Base-by-base conservation (phyloP, 1,140 invertebrate genomes). In the Chlorops oryzae region DNA sequence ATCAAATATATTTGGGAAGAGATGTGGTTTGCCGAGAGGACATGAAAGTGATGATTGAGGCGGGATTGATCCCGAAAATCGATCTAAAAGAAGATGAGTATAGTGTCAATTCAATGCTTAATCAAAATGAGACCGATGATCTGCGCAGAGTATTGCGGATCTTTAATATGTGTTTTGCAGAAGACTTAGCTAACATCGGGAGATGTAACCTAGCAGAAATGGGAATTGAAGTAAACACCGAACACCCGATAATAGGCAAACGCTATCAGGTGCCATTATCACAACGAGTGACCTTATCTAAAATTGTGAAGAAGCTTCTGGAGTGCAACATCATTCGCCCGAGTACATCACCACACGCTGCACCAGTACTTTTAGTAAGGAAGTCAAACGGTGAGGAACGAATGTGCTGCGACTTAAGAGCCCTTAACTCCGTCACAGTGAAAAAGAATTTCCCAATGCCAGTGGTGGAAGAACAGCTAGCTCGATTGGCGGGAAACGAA, bases 391-490 rank as follows among this genome's bases (percentile, higher is more conserved):
- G 59, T 1, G 32, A 37, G 17, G 39, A 40, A 12, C 47, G 62
- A 13, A 58, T 67, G 27, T 67, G 59, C 23, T 23, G 60, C 0
- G 61, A 67, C 37, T 65, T 56, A 25, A 37, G 64, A 0, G 6
- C 34, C 32, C 32, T 74, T 5, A 75, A 73, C 44, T 41, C 52
- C 6, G 51, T 65, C 2, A 74, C 70, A 1, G 52, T 54, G 2
- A 43, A 53, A 9, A 66, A 70, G 39, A 21, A 23, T 9, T 81
- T 75, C 60, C 78, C 78, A 0, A 51, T 82, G 12, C 79, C 79
- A 3, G 56, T 68, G 4, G 75, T 81, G 4, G 71, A 75, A 23
- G 70, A 77, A 7, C 56, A 67, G 2, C 48, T 82, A 21, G 56
- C 73, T 41, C 23, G 39, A 2, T 54, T 78, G 9, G 62, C 60